Base-by-base conservation (phyloP, 2,888 invertebrate species). In the Pseudeuparius sepicola region DNA sequence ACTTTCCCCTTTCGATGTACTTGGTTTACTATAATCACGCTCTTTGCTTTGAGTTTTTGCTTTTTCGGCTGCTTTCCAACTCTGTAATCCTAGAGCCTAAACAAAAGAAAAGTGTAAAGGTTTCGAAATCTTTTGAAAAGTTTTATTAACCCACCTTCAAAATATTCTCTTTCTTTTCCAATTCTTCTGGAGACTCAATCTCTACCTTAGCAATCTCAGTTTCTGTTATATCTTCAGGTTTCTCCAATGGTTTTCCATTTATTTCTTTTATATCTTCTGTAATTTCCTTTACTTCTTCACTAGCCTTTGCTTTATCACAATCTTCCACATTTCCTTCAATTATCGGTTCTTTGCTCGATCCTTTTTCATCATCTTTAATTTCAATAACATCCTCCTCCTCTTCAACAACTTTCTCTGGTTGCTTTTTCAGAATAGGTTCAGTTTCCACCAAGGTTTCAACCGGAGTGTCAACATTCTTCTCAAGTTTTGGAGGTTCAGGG, bases 21-120 rank as follows among this genome's bases (percentile, higher is more conserved):
- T 35, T 1, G 35, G 6, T n/a, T 18, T 26, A 17, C 5, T 7
- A 9, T 14, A 15, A 12, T 50, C 48, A 17, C 39, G 50, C 24
- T 50, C 50, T 36, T 54, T 53, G 24, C 44, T 53, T 28, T 43
- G 34, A 18, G 31, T 30, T 27, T 72, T 75, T 2, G 75, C 74
- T 50, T 77, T 75, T 43, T 80, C 79, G 0, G 81, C 81, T 4
- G 78, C 81, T 50, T 79, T 75, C 49, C 79, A 70, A 1, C 84
- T 83, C 17, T 83, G 67, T 27, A 87, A 56, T 0, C 87, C 87
- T 17, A 87, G 61, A 4, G 81, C 75, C 50, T 81, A 15, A n/a
- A 36, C 34, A 28, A 4, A 14, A 20, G 17, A 13, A 12, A n/a
- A n/a, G n/a, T n/a, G n/a, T n/a, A n/a, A n/a, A n/a, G n/a, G n/a